phyloP scores from a whole-genome alignment of 2,888 invertebrate genomes.

The Deladenus siricidicola region DNA sequence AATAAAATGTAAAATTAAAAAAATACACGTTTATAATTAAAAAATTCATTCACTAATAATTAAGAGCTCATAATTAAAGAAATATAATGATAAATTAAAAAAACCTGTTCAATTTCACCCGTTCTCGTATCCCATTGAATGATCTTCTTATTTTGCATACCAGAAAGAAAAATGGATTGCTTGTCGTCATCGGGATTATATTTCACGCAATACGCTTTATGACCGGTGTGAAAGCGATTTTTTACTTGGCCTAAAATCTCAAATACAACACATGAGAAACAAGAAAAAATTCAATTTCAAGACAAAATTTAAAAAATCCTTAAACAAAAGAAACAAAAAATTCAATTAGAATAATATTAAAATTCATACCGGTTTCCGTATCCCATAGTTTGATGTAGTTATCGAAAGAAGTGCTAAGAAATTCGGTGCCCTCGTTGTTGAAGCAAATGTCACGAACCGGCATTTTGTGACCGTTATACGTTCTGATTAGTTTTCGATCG shows the following conservation, averaged over 20 bases:
- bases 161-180: constrained; percentile 85
- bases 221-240: constrained; percentile 77
- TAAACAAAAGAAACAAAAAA: neutral
- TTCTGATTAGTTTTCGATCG: constrained; percentile 79
- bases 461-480: constrained; percentile 90
- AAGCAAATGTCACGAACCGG: constrained; percentile 92
- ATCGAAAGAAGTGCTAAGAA: constrained; percentile 88
- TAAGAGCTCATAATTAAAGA: neutral
- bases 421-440: constrained; percentile 83
- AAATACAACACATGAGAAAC: too few species aligned
- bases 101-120: constrained; percentile 71
- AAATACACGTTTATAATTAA: neutral
- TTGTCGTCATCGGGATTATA: constrained; percentile 95
- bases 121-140: constrained; percentile 96
- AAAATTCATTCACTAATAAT: neutral
- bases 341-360: too few species aligned
- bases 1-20: neutral
- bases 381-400: constrained; percentile 97
- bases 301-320: neutral
- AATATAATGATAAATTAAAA: neutral
- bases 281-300: constrained; percentile 56
- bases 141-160: constrained; percentile 97
- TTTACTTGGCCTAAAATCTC: constrained; percentile 57
- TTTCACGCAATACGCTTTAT: constrained; percentile 94
- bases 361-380: constrained; percentile 75